Conservation (phyloP, 1,140 invertebrate species). For the Ceratina calcarata region DNA sequence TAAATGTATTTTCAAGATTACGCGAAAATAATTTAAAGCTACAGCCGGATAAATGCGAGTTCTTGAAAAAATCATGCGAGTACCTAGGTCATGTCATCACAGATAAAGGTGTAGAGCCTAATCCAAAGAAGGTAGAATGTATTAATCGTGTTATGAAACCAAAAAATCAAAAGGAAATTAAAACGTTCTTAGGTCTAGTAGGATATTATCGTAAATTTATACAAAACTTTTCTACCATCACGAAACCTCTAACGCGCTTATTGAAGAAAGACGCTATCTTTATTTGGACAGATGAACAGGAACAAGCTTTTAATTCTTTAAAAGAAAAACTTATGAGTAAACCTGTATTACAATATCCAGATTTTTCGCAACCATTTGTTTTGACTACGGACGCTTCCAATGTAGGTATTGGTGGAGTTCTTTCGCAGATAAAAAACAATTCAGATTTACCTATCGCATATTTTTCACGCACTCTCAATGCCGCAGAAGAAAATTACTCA, state of each 20-base stretch:
- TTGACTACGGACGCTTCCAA: background rate
- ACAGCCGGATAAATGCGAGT: background rate
- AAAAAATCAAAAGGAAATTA: constrained; percentile 6
- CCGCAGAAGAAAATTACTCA: background rate
- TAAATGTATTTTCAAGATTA: constrained; percentile 4
- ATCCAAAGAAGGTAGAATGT: background rate
- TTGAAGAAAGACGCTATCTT: background rate
- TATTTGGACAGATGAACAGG: background rate
- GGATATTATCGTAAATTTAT: constrained; percentile 25
- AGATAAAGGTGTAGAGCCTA: background rate
- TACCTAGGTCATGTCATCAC: constrained; percentile 11
- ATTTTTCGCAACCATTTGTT: background rate
- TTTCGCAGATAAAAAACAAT: background rate
- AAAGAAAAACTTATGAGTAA: background rate
- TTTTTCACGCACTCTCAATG: background rate
- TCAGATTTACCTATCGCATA: background rate
- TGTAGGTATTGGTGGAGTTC: background rate
- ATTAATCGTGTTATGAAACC: background rate
- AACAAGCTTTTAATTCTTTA: background rate
- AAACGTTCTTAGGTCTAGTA: constrained; percentile 14
- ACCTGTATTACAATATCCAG: background rate
- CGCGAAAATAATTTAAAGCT: constrained; percentile 1
- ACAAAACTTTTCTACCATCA: background rate
- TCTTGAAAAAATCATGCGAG: background rate
- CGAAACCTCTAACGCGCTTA: background rate